Evolutionary conservation across 2,888 invertebrate species (phyloP), one percentile per base, ranked within the genome.

Genomic region (Agrochola lota): DNA sequence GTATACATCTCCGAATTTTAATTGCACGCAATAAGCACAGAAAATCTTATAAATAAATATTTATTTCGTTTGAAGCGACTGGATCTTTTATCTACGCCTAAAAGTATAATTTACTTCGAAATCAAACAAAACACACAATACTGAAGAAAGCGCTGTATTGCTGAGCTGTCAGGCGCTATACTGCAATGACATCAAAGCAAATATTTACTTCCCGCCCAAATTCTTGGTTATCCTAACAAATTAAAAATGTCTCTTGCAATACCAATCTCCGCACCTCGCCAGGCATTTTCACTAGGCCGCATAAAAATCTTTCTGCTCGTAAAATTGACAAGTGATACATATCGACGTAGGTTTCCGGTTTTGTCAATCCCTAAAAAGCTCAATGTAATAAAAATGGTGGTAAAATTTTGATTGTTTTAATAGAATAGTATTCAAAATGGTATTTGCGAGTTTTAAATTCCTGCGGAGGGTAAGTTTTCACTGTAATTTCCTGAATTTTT

Each of bases 171-270:
- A 62, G 57, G 75, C 60, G 60, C 68, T 76, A 64, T 64, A 77
- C 57, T 81, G 72, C 77, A 77, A 82, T 84, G 84, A 85, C 90
- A 91, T 91, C 92, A 89, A 88, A 89, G 87, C 91, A 92, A 94
- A 94, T 93, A 93, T 92, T 93, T 91, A 90, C 91, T 85, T 90
- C 78, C 85, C 89, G 83, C 87, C 88, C 85, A 89, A 83, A 91
- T 90, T 88, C 81, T 75, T 88, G 90, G 85, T 81, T 85, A 93
- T 57, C 76, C 94, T 90, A 80, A 85, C 74, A 91, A 91, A 90
- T 87, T 86, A 71, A 90, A 87, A 86, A 87, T 87, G 46, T 64
- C 60, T 69, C 57, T 26, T 49, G 8, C 59, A 7, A n/a, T 57
- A 15, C 15, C 35, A 68, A 63, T 26, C 8, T 15, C 49, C 43